These are phyloP conservation scores for Pandion haliaetus DNA, from an alignment of 2,113 vertebrate genomes.

Conservation along the genomic window DNA sequence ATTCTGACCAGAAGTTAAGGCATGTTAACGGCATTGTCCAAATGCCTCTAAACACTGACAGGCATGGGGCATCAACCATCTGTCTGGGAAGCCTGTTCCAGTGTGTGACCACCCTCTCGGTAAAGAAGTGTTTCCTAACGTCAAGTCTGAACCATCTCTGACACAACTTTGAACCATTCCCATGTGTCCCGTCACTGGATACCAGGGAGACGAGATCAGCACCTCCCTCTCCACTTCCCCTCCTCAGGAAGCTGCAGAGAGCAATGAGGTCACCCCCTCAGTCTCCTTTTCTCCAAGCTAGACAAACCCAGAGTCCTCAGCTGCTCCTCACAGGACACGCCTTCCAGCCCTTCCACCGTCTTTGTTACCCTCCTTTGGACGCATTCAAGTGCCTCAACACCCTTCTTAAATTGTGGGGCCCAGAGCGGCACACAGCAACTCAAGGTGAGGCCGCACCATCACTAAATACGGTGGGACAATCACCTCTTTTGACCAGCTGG, in stretches of 20 bases:
- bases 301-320: background rate
- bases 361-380: background rate
- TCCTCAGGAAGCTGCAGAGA: background rate
- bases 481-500: background rate
- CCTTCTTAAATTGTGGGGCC: background rate
- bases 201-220: background rate
- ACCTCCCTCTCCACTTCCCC: background rate
- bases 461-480: background rate
- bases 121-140: background rate
- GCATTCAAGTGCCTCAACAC: background rate
- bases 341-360: background rate
- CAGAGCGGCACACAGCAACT: background rate
- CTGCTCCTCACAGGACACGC: too few species aligned
- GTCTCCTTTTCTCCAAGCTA: background rate
- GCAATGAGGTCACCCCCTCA: too few species aligned
- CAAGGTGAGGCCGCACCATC: background rate
- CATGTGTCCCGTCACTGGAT: background rate
- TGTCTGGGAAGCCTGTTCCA: background rate
- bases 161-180: background rate
- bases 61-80: background rate
- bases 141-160: background rate
- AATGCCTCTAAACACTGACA: background rate
- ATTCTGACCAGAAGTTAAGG: background rate
- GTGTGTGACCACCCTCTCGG: background rate
- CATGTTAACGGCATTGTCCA: background rate